Evolutionary conservation across 2,113 vertebrate genomes (phyloP).

Genomic region (Bolborhynchus lineola): DNA sequence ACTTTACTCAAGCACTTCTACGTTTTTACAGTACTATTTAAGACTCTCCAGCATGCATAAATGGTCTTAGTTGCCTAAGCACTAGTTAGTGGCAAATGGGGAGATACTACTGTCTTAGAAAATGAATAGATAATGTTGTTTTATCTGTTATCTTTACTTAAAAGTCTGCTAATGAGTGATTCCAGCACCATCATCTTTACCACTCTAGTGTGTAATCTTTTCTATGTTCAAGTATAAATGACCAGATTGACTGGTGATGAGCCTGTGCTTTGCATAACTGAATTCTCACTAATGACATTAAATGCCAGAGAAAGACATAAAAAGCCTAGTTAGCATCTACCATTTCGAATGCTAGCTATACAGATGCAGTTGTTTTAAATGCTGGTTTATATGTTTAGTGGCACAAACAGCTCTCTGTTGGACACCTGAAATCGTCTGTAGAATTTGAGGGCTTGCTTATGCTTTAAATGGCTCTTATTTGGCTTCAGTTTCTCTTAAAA

Average conservation of each 20-base stretch:
- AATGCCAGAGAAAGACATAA: conserved; percentile 26
- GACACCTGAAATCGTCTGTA: not conserved
- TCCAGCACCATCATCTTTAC: not conserved
- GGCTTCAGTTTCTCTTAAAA: not conserved
- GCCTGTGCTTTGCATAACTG: conserved; percentile 29
- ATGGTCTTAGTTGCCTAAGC: not conserved
- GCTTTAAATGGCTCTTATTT: not conserved
- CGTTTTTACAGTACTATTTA: not conserved
- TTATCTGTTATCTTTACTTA: conserved; percentile 38
- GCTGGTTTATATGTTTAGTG: not conserved
- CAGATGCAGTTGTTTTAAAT: conserved; percentile 33
- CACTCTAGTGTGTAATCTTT: not conserved
- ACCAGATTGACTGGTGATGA: conserved; percentile 31
- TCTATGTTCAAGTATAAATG: conserved; percentile 7
- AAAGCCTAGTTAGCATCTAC: conserved; percentile 37
- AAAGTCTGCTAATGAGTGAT: conserved; percentile 32
- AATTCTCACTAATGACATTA: conserved; percentile 43
- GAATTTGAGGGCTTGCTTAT: conserved; percentile 1
- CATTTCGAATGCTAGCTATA: not conserved
- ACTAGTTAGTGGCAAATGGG: conserved; percentile 1
- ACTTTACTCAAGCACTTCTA: not conserved
- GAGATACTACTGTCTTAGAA: not conserved
- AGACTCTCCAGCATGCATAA: not conserved
- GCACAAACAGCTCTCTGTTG: conserved; percentile 4
- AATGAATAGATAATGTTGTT: not conserved